Base-by-base conservation (phyloP, 2,113 vertebrate species). In the Scomber scombrus region DNA sequence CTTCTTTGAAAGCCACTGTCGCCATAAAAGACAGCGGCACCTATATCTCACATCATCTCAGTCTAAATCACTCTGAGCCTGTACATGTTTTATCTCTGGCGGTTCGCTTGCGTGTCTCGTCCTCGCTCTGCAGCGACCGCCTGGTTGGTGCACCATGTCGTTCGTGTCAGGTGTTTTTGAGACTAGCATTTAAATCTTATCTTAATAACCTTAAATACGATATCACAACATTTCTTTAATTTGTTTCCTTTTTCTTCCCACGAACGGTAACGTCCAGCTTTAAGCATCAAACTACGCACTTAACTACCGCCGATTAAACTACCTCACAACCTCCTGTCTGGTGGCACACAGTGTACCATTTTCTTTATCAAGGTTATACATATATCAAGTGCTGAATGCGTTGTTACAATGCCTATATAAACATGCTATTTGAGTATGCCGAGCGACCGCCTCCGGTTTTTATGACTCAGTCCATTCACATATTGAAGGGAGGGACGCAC, bases 381-480 rank as follows among this genome's bases (percentile, higher is more conserved):
- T 7, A 54, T 49, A 65, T 43, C 3, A 57, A 15, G 4, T 55
- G 51, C 49, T 34, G 45, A 21, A 75, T 81, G 52, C 61, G 19
- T 34, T 56, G 16, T 50, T 21, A 50, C 69, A 52, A 73, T 66
- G 62, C 58, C 85, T 71, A 63, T 82, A 87, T 79, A 82, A 82
- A 85, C 82, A 79, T 18, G 79, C 87, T 75, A 70, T 90, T 88
- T 75, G 82, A 84, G 72, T 76, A 64, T 62, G 67, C 65, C 61
- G 78, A 90, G 73, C 89, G 71, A 65, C 83, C 87, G 88, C 90
- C 91, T 91, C 88, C 84, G 89, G 73, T 84, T 93, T 83, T 82
- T 91, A 91, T 93, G 92, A 94, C 90, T 94, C 93, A 93, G 90
- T 91, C 85, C 86, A 87, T 91, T 94, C 91, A 91, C 90, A 90